A percentile compares a stretch with the other conserved stretches of the same genome.
These are phyloP conservation scores for Eupristina koningsbergeri DNA, from an alignment of 1,140 invertebrate species.

Conservation along the genomic window DNA sequence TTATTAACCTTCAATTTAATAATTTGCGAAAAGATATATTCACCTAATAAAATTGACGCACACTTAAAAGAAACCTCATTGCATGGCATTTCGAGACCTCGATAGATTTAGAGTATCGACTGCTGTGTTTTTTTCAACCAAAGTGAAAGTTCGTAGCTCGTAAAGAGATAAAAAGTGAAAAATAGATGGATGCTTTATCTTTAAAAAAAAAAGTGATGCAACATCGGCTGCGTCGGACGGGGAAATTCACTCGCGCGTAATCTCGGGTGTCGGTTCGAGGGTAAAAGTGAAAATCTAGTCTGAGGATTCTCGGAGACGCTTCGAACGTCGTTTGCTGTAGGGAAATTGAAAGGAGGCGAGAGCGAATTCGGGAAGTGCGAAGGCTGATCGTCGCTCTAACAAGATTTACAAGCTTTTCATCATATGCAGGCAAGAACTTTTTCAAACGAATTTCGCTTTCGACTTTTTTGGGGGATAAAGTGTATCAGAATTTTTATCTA, in stretches of 20 bases:
- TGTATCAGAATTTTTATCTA: not conserved
- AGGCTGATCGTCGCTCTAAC: constrained; percentile 19
- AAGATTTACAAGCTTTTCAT: constrained; percentile 9
- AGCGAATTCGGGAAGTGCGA: not conserved
- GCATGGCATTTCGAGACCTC: not conserved
- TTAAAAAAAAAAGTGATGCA: constrained; percentile 16
- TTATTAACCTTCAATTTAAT: constrained; percentile 37
- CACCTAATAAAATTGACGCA: not conserved
- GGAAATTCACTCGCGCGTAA: no score
- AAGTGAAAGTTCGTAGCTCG: constrained; percentile 19
- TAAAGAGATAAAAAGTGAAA: constrained; percentile 1
- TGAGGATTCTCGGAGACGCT: not conserved
- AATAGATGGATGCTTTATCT: not conserved
- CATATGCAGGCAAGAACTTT: not conserved
- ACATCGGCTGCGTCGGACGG: not conserved
- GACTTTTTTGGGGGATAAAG: not conserved
- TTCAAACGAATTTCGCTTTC: not conserved
- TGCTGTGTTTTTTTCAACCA: not conserved
- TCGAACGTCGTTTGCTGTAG: not conserved
- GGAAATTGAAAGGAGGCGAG: constrained; percentile 4
- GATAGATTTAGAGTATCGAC: constrained; percentile 25
- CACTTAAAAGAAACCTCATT: not conserved
- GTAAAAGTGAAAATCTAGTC: not conserved
- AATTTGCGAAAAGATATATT: constrained; percentile 18
- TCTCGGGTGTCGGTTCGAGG: not conserved